phyloP scores from a whole-genome alignment of 2,113 vertebrate genomes.

The Willisornis vidua region DNA sequence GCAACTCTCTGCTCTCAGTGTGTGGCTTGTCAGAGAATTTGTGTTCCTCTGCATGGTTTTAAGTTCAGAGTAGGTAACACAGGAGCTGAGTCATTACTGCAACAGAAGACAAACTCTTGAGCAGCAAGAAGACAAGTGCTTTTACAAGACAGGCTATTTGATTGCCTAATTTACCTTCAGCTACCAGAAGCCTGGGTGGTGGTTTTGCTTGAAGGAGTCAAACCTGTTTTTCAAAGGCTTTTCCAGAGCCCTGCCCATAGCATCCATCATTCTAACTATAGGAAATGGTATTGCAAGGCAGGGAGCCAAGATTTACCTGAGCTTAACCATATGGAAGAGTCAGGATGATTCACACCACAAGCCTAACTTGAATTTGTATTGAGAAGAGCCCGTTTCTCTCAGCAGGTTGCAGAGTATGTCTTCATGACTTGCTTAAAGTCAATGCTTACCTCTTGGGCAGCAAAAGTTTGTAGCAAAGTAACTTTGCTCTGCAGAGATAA shows the following conservation, averaged over 20 bases:
- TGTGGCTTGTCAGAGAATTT: fast-evolving
- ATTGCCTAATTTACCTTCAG: not conserved
- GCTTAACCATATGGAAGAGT: not conserved
- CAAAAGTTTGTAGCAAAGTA: not conserved
- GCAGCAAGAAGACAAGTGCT: not conserved
- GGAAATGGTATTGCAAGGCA: not conserved
- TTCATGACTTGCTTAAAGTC: not conserved
- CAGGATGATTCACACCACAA: not conserved
- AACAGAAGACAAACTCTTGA: not conserved
- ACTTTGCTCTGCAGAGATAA: not conserved
- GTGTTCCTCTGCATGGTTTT: not conserved
- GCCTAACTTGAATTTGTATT: not conserved
- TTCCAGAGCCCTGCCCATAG: not conserved
- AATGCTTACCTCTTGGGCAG: not conserved
- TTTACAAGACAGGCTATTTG: not conserved
- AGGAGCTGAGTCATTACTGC: not conserved
- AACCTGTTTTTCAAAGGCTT: slow-evolving; percentile 54
- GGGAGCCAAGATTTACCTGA: not conserved
- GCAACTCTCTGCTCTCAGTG: not conserved
- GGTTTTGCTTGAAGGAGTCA: slow-evolving; percentile 37
- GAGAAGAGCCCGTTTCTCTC: not conserved
- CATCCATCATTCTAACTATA: not conserved
- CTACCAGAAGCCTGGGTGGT: not conserved
- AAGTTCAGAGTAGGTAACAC: fast-evolving
- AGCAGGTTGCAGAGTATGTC: not conserved